Percentiles rank a stretch among this genome's conserved stretches.
phyloP scores from a whole-genome alignment of 2,113 vertebrate species.

The Rhea pennata region DNA sequence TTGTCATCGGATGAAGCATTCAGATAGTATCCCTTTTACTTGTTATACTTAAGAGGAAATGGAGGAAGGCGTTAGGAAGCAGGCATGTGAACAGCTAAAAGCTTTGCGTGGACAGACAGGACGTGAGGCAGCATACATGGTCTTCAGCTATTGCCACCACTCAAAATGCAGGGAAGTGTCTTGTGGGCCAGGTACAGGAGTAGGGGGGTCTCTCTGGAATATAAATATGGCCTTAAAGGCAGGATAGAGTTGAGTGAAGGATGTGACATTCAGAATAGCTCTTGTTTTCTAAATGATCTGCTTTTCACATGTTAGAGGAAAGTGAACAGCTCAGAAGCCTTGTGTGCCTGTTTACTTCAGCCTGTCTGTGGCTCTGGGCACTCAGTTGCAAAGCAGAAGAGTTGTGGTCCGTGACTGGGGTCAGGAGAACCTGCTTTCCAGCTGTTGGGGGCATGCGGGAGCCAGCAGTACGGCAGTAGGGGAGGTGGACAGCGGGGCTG shows the following conservation, averaged over 20 bases:
- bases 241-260: not conserved
- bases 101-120: not conserved
- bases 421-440: no score
- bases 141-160: not conserved
- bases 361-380: no score
- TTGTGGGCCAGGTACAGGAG: accelerated
- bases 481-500: not conserved
- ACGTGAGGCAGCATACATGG: accelerated
- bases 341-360: no score
- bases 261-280: not conserved
- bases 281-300: not conserved
- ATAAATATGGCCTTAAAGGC: not conserved
- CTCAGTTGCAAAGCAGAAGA: no score
- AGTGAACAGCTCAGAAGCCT: no score
- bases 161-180: not conserved
- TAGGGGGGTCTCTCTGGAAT: not conserved
- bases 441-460: no score
- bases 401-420: no score
- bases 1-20: not conserved
- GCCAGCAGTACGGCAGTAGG: no score
- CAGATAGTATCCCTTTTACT: not conserved
- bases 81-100: not conserved
- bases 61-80: not conserved
- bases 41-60: not conserved
- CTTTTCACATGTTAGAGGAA: not conserved